Base-by-base conservation (phyloP, 2,113 vertebrate genomes). In the Corynorhinus townsendii region DNA sequence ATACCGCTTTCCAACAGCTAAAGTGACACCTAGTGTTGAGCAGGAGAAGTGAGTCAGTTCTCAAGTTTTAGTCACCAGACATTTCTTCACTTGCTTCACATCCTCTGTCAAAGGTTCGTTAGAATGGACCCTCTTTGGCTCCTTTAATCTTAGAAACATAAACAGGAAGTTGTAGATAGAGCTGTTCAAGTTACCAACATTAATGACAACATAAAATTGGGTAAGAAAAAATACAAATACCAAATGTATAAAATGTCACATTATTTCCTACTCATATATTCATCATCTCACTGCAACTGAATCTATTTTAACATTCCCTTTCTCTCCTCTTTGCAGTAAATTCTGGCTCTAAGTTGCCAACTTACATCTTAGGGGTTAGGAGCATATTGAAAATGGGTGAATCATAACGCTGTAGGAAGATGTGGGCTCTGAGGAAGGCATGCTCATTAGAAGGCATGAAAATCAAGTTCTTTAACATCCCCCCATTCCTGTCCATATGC, bases 11-110 rank as follows among this genome's bases (percentile, higher is more conserved):
- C 52, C 81, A 79, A 73, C 11, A 24, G 69, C 88, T 68, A 54
- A 72, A 89, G 88, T 47, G 77, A 92, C 96, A 96, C 72, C 93
- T 94, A 92, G 47, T 81, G 92, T 17, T 56, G 6, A 35, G 7
- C 26, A 76, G 75, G 87, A 71, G 87, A 94, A 87, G 20, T 64
- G 52, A 90, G 19, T 38, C 28, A 0, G 8, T 35, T 80, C 30
- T 33, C 16, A 26, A 59, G 33, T 49, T 28, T 28, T 2, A 82
- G 47, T 33, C 3, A 0, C 16, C n/a, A 19, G 47, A 26, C 0
- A 0, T 38, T 45, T 64, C 38, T 49, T 43, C 22, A 38, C 15
- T 11, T 38, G 35, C 40, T 79, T 62, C 22, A 14, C 30, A 16
- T 54, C 19, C 8, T 43, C 43, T 17, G 26, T 30, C 15, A 17